Conservation (phyloP, 2,888 invertebrate species). For the Erebia epiphron region DNA sequence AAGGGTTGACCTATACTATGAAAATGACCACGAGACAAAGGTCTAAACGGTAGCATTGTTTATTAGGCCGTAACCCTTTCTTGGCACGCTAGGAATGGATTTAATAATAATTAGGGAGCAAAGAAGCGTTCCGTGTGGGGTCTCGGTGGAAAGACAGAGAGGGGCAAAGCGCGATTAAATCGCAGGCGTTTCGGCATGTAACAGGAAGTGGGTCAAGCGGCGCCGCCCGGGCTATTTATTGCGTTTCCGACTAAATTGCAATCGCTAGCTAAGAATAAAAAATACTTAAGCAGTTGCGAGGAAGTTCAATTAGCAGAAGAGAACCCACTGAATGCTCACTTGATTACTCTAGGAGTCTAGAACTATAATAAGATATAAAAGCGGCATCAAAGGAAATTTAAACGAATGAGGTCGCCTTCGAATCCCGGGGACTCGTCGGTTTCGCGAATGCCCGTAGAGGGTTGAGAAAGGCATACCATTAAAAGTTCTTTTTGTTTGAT, state of each 20-base stretch:
- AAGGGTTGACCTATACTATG: slow-evolving; percentile 13
- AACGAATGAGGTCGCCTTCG: slow-evolving; percentile 48
- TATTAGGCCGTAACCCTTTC: slow-evolving; percentile 62
- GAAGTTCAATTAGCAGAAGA: slow-evolving; percentile 30
- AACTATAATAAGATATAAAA: slow-evolving; percentile 31
- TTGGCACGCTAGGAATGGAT: slow-evolving; percentile 69
- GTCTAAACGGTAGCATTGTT: slow-evolving; percentile 43
- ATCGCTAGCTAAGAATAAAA: slow-evolving; percentile 54
- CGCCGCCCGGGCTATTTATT: slow-evolving; percentile 78
- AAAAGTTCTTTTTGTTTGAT: slow-evolving; percentile 77
- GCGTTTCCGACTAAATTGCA: slow-evolving; percentile 77
- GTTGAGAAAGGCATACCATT: slow-evolving; percentile 69
- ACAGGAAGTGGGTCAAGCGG: slow-evolving; percentile 81
- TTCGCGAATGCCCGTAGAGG: slow-evolving; percentile 44
- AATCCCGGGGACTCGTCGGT: slow-evolving; percentile 24
- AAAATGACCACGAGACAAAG: slow-evolving; percentile 38
- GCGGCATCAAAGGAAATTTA: slow-evolving; percentile 41
- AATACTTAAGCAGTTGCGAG: slow-evolving; percentile 28
- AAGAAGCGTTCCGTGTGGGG: slow-evolving; percentile 75
- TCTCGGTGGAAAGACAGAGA: slow-evolving; percentile 71
- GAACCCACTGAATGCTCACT: slow-evolving; percentile 13
- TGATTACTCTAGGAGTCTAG: slow-evolving; percentile 24
- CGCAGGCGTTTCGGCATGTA: slow-evolving; percentile 80
- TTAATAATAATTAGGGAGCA: slow-evolving; percentile 78
- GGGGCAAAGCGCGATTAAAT: slow-evolving; percentile 78